Percentiles rank a stretch among this genome's conserved stretches.
phyloP scores from a whole-genome alignment of 1,140 invertebrate genomes.

The Trissolcus basalis region DNA sequence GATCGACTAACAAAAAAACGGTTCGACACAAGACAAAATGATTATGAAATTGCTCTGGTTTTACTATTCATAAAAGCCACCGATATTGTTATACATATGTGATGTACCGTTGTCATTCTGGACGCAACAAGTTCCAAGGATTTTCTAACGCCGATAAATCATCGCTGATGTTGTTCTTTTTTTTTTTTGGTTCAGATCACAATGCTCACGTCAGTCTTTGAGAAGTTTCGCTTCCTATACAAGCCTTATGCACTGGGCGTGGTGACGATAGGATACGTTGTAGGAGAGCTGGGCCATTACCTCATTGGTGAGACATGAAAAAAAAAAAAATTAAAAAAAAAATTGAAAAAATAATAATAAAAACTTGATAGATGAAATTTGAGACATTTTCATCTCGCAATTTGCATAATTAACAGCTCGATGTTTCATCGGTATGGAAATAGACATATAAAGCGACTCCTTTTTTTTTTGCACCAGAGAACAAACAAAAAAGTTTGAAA shows the following conservation, averaged over 20 bases:
- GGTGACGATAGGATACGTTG: constrained; percentile 87
- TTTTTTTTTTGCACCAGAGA: too few species aligned
- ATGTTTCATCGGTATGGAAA: too few species aligned
- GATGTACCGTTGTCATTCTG: constrained; percentile 28
- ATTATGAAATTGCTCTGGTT: constrained; percentile 20
- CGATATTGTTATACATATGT: constrained; percentile 5
- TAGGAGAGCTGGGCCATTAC: constrained; percentile 91
- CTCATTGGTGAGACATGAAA: constrained; percentile 81
- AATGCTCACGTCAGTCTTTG: constrained; percentile 70
- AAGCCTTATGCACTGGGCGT: constrained; percentile 85
- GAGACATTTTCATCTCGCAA: too few species aligned
- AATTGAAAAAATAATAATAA: not conserved
- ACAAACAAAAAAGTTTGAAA: too few species aligned
- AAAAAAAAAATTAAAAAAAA: constrained; percentile 9
- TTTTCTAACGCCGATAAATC: constrained; percentile 22
- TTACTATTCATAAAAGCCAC: constrained; percentile 18
- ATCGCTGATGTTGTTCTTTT: constrained; percentile 14
- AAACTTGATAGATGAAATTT: not conserved
- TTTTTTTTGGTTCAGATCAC: constrained; percentile 49
- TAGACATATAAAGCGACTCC: too few species aligned
- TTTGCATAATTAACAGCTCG: too few species aligned
- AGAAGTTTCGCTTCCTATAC: constrained; percentile 83
- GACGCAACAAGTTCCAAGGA: constrained; percentile 8
- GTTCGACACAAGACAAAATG: constrained; percentile 16
- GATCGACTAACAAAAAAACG: constrained; percentile 7